phyloP scores from a whole-genome alignment of 1,140 invertebrate species.

The Drosophila willistoni region DNA sequence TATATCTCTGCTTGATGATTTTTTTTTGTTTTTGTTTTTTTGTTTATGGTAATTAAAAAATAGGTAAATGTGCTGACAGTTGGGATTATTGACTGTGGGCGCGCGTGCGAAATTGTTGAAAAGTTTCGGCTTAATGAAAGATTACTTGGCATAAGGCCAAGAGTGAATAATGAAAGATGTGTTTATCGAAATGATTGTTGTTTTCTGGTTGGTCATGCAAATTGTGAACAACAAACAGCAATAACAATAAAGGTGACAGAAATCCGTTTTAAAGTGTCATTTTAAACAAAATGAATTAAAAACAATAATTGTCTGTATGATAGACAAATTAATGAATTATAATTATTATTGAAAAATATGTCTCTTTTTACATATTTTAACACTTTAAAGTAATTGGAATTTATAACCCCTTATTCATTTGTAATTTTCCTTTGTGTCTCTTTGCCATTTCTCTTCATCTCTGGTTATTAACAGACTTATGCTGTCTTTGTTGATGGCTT shows the following conservation, averaged over 20 bases:
- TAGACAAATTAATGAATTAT: not conserved
- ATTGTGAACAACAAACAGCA: slow-evolving; percentile 1
- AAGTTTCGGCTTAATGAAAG: slow-evolving; percentile 58
- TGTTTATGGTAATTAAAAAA: slow-evolving; percentile 74
- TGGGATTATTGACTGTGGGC: slow-evolving; percentile 53
- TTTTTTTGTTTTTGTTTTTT: slow-evolving; percentile 30
- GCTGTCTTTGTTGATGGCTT: slow-evolving; percentile 38
- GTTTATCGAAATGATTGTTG: slow-evolving; percentile 39
- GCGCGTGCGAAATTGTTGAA: slow-evolving; percentile 57
- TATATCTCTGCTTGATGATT: not conserved
- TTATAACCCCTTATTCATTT: slow-evolving; percentile 22
- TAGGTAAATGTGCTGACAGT: slow-evolving; percentile 60
- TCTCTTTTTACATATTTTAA: not conserved
- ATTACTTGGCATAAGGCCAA: slow-evolving; percentile 53
- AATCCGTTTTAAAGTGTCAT: slow-evolving; percentile 2
- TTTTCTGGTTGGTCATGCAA: not conserved
- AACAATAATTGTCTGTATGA: not conserved
- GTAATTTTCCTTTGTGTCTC: slow-evolving; percentile 5
- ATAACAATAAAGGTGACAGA: slow-evolving; percentile 3
- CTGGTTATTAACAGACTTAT: slow-evolving; percentile 38
- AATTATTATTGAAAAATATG: not conserved
- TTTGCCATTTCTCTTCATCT: not conserved
- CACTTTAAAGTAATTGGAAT: not conserved
- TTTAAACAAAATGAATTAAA: not conserved
- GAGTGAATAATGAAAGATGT: slow-evolving; percentile 52